phyloP scores from a whole-genome alignment of 2,888 invertebrate genomes.

The Lasioglossum pauxillum region DNA sequence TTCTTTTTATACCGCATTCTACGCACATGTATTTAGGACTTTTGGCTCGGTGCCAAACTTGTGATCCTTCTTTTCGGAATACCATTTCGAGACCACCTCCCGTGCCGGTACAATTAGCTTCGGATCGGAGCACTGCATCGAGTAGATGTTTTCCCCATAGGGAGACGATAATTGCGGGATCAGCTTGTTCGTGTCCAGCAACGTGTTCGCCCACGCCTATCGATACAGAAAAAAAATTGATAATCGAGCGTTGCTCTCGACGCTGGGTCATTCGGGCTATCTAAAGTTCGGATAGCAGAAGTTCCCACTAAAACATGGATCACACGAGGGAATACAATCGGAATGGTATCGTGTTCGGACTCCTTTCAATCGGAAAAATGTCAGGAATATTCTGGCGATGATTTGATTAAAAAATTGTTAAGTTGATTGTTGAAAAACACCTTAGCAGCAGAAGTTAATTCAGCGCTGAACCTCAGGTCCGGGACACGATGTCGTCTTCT shows the following conservation, averaged over 20 bases:
- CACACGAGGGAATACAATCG: neutral
- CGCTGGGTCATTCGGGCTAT: conserved; percentile 1
- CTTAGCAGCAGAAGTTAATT: conserved; percentile 84
- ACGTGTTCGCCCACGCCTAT: conserved; percentile 82
- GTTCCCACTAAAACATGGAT: neutral
- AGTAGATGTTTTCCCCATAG: conserved; percentile 89
- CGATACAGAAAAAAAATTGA: conserved; percentile 50
- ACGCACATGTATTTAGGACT: conserved; percentile 88
- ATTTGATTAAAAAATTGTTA: neutral
- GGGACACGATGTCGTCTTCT: conserved; percentile 87
- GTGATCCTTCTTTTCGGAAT: conserved; percentile 90
- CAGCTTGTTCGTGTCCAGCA: conserved; percentile 82
- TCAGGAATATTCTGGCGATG: neutral
- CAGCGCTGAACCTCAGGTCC: conserved; percentile 85
- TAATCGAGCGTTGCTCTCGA: conserved; percentile 44
- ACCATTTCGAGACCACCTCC: conserved; percentile 91
- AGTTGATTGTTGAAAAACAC: conserved; percentile 60
- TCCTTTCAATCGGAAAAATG: neutral
- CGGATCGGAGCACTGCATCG: conserved; percentile 89
- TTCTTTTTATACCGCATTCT: conserved; percentile 74
- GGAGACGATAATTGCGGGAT: conserved; percentile 82
- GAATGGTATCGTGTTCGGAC: neutral
- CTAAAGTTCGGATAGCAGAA: neutral
- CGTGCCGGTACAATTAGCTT: conserved; percentile 88
- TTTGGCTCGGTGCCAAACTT: conserved; percentile 89